Evolutionary conservation across 2,797 vertebrate species (phyloP), one percentile per base, ranked within the genome.

Genomic region (Micromesistius poutassou): DNA sequence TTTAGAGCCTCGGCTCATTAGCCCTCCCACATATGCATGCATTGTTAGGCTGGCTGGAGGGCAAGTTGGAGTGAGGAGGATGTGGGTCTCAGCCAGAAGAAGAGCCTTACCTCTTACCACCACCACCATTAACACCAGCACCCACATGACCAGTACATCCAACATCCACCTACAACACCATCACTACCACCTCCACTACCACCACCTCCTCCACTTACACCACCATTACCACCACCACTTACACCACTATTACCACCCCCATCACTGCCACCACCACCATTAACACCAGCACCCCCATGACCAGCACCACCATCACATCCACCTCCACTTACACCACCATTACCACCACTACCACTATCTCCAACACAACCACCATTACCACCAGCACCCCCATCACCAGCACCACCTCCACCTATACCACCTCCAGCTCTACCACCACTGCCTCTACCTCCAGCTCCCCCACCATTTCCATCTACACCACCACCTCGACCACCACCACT

Each of bases 21-120:
- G 84, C 78, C 86, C 87, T 86, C 55, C 84, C 95, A 94, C 93
- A 96, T 96, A 96, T 97, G 96, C 95, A 95, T 96, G 90, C 89
- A 89, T 91, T 92, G 86, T 91, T 91, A 84, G 81, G 92, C 81
- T 83, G 86, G 86, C 82, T 42, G 76, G 78, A 78, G 79, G 88
- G 87, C 93, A 80, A 90, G 92, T 94, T 88, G 84, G 91, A 91
- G 91, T 90, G 92, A 90, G 84, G 72, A 74, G 68, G 81, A 80
- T 5, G 68, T 81, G 84, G 81, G 89, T 86, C 25, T 28, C 66
- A 25, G 28, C 66, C 66, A 30, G 19, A 55, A 22, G 50, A 22
- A 62, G 55, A 0, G 55, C 25, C 55, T 62, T n/a, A 25, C 55
- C 55, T 62, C 55, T 19, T 19, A 55, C 22, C 55, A 10, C 55